A percentile compares a stretch with the other conserved stretches of the same genome.
Conservation (phyloP, 2,113 vertebrate species). For the Paramormyrops kingsleyae region DNA sequence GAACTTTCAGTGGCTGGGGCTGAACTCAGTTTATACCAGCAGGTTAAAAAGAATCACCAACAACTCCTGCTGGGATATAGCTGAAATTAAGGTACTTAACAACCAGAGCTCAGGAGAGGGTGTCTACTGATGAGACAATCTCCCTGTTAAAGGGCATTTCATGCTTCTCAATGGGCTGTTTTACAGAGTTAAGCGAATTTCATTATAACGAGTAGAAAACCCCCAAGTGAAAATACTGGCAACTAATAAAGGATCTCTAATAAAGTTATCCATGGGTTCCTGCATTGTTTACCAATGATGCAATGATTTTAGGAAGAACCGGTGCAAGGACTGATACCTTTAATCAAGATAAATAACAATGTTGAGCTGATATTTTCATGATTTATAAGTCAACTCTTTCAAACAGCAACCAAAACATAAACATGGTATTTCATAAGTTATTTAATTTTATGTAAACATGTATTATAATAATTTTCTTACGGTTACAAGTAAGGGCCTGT, state of each 20-base stretch:
- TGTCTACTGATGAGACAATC: neutral
- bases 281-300: neutral
- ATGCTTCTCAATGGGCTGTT: neutral
- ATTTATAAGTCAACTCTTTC: neutral
- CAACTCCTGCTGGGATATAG: neutral
- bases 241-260: neutral
- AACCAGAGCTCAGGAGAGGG: neutral
- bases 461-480: neutral
- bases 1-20: neutral
- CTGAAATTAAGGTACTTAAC: neutral
- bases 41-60: neutral
- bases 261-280: neutral
- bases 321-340: neutral
- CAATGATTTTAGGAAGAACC: neutral
- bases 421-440: neutral
- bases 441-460: neutral
- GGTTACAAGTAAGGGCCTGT: neutral
- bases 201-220: neutral
- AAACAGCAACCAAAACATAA: neutral
- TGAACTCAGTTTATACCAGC: neutral
- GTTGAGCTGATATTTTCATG: neutral
- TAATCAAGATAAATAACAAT: neutral
- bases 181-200: neutral
- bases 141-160: neutral
- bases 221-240: neutral